Percentiles rank a stretch among this genome's conserved stretches.
These are phyloP conservation scores for Ceriagrion tenellum DNA, from an alignment of 2,888 invertebrate species.

Conservation along the genomic window DNA sequence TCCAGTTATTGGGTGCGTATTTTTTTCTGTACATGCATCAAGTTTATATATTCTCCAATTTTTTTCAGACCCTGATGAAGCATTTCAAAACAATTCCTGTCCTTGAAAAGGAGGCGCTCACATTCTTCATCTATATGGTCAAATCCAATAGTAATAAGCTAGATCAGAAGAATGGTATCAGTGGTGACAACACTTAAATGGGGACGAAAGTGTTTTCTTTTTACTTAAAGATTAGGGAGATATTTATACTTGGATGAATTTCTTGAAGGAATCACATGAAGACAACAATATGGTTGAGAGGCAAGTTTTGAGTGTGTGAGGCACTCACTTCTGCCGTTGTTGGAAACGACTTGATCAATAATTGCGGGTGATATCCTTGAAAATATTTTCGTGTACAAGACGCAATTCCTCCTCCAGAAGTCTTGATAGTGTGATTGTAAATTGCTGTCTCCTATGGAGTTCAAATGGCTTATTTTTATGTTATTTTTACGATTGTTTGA, in stretches of 20 bases:
- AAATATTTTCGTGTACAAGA: background rate
- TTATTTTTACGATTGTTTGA: constrained; percentile 45
- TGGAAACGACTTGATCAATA: background rate
- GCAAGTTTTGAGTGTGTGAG: background rate
- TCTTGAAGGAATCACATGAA: background rate
- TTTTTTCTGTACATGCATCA: constrained; percentile 27
- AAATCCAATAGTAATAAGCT: constrained; percentile 94
- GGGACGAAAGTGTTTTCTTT: constrained; percentile 69
- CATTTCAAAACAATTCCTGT: constrained; percentile 98
- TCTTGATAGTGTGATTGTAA: constrained; percentile 11
- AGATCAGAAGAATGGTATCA: constrained; percentile 90
- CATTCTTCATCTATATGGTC: constrained; percentile 97
- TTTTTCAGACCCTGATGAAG: constrained; percentile 91
- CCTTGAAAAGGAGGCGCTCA: constrained; percentile 95
- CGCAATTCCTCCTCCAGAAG: background rate
- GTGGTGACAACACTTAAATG: constrained; percentile 81
- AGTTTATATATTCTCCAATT: constrained; percentile 71
- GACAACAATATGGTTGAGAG: background rate
- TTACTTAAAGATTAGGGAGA: background rate
- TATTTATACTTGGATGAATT: background rate
- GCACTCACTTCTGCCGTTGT: background rate
- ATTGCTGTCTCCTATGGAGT: constrained; percentile 63
- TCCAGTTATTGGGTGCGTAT: constrained; percentile 69
- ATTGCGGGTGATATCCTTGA: background rate
- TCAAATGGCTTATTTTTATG: constrained; percentile 55